Evolutionary conservation across 2,797 vertebrate genomes (phyloP).

Genomic region (Schizothorax lantsangensis): DNA sequence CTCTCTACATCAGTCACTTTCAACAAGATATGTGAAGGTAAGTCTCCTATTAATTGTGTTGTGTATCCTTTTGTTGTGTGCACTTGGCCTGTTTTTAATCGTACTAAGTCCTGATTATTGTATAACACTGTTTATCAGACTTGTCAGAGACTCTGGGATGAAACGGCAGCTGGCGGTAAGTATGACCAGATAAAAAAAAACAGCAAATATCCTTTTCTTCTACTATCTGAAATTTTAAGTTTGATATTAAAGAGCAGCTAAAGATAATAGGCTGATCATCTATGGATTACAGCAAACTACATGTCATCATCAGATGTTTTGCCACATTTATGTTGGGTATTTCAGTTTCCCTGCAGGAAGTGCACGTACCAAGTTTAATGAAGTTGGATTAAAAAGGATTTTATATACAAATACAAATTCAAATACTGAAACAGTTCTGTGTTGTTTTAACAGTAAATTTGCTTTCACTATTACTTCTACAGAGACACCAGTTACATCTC

Average conservation of each 20-base stretch:
- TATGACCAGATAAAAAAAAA: not conserved
- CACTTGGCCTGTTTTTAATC: not conserved
- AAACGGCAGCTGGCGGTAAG: slow-evolving; percentile 16
- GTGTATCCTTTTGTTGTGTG: not conserved
- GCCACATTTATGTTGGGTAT: slow-evolving; percentile 14
- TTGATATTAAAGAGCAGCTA: not conserved
- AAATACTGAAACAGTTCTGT: not conserved
- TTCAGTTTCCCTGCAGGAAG: slow-evolving; percentile 5
- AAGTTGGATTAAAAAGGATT: not conserved
- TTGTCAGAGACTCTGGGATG: not conserved
- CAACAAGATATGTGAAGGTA: slow-evolving; percentile 25
- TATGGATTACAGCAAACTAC: not conserved
- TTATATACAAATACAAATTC: not conserved
- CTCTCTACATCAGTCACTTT: slow-evolving; percentile 10
- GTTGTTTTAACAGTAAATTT: slow-evolving; percentile 4
- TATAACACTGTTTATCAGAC: slow-evolving; percentile 23
- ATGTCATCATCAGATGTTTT: not conserved
- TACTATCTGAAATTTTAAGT: not conserved
- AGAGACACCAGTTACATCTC: slow-evolving; percentile 11
- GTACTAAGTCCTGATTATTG: not conserved
- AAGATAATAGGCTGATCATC: not conserved
- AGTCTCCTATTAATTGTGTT: not conserved
- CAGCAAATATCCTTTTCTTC: not conserved
- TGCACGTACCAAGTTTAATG: not conserved
- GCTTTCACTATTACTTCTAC: slow-evolving; percentile 1